phyloP scores from a whole-genome alignment of 2,888 invertebrate genomes.

The Eupithecia centaureata region DNA sequence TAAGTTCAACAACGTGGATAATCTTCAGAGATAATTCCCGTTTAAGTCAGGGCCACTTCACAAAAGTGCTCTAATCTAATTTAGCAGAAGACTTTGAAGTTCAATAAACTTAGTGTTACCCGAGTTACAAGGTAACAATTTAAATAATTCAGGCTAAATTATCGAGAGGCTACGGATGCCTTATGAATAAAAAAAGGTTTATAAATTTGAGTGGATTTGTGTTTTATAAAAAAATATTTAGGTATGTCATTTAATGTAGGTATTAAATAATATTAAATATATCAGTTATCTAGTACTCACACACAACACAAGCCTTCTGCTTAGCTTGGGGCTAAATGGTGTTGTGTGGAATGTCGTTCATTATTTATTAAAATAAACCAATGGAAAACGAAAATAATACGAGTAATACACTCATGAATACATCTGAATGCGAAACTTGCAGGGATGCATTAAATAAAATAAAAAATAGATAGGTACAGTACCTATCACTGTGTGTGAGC shows the following conservation, averaged over 20 bases:
- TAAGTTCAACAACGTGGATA: background rate
- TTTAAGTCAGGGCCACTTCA: background rate
- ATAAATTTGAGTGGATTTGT: too few relatives aligned
- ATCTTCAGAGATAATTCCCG: background rate
- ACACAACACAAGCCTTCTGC: too few relatives aligned
- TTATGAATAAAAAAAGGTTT: too few relatives aligned
- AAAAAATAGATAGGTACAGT: too few relatives aligned
- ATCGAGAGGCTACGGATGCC: background rate
- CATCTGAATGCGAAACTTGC: background rate
- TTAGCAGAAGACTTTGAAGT: conserved; percentile 1
- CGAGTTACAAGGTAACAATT: background rate
- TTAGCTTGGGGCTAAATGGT: too few relatives aligned
- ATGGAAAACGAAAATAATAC: background rate
- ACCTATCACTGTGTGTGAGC: too few relatives aligned
- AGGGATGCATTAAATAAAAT: background rate
- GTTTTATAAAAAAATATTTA: too few relatives aligned
- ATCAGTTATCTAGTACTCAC: too few relatives aligned
- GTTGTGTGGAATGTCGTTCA: too few relatives aligned
- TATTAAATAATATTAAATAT: too few relatives aligned
- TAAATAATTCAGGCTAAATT: background rate
- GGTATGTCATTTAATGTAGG: too few relatives aligned
- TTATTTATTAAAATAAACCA: too few relatives aligned
- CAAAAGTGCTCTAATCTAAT: conserved; percentile 6
- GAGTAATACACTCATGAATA: background rate
- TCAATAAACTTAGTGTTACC: background rate